Percentiles rank a stretch among this genome's conserved stretches.
Conservation (phyloP, 2,797 vertebrate species). For the Botia kubotai region DNA sequence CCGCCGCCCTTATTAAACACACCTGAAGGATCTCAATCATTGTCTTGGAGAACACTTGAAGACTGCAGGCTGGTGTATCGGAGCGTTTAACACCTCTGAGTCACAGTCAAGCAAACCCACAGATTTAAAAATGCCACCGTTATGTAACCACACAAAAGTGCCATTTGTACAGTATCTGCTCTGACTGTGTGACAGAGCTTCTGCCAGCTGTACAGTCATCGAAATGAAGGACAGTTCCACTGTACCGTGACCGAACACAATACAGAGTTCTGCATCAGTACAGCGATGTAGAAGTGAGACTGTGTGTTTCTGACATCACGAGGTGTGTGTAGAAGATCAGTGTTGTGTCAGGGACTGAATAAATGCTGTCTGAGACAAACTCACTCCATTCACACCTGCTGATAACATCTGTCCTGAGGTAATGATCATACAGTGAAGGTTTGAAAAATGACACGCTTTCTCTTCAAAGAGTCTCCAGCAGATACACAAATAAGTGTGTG, state of each 20-base stretch:
- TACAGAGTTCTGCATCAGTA: neutral
- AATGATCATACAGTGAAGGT: no score
- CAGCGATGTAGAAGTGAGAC: slow-evolving; percentile 1
- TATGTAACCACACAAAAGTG: neutral
- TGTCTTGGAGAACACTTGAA: no score
- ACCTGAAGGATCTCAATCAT: neutral
- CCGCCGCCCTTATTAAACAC: neutral
- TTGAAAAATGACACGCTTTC: no score
- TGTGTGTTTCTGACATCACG: slow-evolving; percentile 38
- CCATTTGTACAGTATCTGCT: neutral
- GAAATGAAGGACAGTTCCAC: neutral
- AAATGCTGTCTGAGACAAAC: neutral
- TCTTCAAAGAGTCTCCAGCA: no score
- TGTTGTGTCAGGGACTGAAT: neutral
- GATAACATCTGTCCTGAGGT: no score
- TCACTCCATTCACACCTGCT: neutral
- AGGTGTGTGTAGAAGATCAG: slow-evolving; percentile 41
- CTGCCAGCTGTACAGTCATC: neutral
- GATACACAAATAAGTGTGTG: no score
- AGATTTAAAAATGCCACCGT: neutral
- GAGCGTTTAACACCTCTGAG: neutral
- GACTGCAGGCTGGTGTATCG: neutral
- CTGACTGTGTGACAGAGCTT: neutral
- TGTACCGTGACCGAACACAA: neutral
- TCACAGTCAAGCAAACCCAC: neutral